A percentile compares a stretch with the other conserved stretches of the same genome.
Conservation (phyloP, 2,888 invertebrate genomes). For the Drosophila maculinotata region DNA sequence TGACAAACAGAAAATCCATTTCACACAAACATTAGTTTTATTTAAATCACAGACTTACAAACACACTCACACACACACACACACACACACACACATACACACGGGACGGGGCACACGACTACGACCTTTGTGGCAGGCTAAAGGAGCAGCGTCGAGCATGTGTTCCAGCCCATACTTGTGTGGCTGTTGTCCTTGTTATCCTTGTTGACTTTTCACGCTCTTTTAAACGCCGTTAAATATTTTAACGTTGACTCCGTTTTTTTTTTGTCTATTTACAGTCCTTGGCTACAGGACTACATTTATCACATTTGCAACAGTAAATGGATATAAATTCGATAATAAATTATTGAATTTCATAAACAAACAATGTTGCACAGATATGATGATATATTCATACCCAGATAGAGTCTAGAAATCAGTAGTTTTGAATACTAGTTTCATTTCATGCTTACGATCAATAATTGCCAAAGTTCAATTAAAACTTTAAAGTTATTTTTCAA, state of each 20-base stretch:
- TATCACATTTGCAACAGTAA: conserved; percentile 71
- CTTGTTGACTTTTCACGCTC: conserved; percentile 84
- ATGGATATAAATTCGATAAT: conserved; percentile 45
- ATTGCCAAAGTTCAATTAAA: no score
- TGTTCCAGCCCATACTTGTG: conserved; percentile 57
- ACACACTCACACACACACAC: conserved; percentile 35
- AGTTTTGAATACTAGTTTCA: neutral
- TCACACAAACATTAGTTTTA: conserved; percentile 81
- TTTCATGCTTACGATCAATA: no score
- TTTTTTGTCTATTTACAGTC: conserved; percentile 9
- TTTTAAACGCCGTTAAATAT: conserved; percentile 83
- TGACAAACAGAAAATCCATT: conserved; percentile 82
- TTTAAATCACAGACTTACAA: conserved; percentile 69
- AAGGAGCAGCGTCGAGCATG: conserved; percentile 44
- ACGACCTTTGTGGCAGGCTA: conserved; percentile 59
- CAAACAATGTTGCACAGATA: neutral
- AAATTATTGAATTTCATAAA: conserved; percentile 38
- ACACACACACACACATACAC: conserved; percentile 16
- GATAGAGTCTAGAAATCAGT: neutral
- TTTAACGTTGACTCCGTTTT: conserved; percentile 38
- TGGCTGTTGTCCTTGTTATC: conserved; percentile 52
- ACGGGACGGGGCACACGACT: conserved; percentile 57
- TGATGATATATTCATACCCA: conserved; percentile 1
- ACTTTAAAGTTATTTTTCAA: no score
- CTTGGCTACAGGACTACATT: conserved; percentile 54